Conservation (phyloP, 1,140 invertebrate genomes). For the Apis dorsata region DNA sequence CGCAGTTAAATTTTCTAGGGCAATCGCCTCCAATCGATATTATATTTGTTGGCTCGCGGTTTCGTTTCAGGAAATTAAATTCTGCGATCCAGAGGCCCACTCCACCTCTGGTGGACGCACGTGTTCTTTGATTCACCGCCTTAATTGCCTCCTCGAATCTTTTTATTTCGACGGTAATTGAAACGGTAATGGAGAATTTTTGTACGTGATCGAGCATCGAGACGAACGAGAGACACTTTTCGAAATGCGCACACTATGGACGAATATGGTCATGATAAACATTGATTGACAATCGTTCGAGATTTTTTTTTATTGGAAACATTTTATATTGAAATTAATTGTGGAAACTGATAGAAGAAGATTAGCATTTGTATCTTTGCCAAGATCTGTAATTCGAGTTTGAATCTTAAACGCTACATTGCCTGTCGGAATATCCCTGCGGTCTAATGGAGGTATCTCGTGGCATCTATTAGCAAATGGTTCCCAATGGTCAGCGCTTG, state of each 20-base stretch:
- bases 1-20: slow-evolving; percentile 47
- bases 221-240: neutral
- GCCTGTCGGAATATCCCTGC: slow-evolving; percentile 71
- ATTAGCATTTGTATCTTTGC: slow-evolving; percentile 32
- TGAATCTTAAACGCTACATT: slow-evolving; percentile 73
- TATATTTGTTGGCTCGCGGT: slow-evolving; percentile 52
- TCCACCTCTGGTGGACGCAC: neutral
- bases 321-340: no score
- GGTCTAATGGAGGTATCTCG: slow-evolving; percentile 74
- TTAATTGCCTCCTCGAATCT: slow-evolving; percentile 26
- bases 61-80: slow-evolving; percentile 59
- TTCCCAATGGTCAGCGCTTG: slow-evolving; percentile 72
- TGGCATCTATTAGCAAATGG: slow-evolving; percentile 76
- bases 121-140: slow-evolving; percentile 34
- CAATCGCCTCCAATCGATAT: slow-evolving; percentile 57
- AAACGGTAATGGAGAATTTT: slow-evolving; percentile 12
- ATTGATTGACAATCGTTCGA: neutral
- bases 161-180: slow-evolving; percentile 22
- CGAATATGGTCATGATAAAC: neutral
- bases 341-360: no score
- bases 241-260: neutral
- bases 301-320: neutral
- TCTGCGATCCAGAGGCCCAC: slow-evolving; percentile 15
- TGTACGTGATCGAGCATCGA: neutral
- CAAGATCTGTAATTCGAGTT: slow-evolving; percentile 67